These are phyloP conservation scores for Sebastes schlegelii DNA, from an alignment of 2,113 vertebrate genomes.

Conservation along the genomic window DNA sequence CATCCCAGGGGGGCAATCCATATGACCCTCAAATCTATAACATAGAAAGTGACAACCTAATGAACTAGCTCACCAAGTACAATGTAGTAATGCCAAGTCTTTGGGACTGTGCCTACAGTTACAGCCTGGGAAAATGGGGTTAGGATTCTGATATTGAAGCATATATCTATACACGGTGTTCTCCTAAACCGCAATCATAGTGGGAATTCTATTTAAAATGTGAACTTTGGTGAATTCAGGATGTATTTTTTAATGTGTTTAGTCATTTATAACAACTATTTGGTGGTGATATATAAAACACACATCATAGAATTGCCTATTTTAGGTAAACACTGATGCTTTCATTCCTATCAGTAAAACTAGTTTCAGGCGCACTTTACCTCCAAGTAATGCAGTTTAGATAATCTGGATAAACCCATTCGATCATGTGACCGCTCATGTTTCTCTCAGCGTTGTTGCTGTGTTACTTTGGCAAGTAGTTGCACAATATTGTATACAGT, in stretches of 20 bases:
- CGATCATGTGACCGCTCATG: not conserved
- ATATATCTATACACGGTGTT: not conserved
- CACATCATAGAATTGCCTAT: not conserved
- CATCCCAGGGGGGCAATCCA: conserved; percentile 96
- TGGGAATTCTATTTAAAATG: not conserved
- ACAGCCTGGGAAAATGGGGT: not conserved
- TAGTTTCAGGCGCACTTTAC: not conserved
- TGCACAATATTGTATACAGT: not conserved
- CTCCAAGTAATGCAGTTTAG: not conserved
- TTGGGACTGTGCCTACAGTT: not conserved
- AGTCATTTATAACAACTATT: not conserved
- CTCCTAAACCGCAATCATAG: not conserved
- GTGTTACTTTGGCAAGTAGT: not conserved
- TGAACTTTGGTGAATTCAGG: too few species aligned
- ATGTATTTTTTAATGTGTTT: not conserved
- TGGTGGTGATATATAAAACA: not conserved
- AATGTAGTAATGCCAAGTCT: not conserved
- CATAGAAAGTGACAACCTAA: conserved; percentile 4
- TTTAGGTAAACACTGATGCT: too few species aligned
- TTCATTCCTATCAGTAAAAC: too few species aligned
- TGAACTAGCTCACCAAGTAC: not conserved
- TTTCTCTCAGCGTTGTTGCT: not conserved
- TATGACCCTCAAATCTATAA: conserved; percentile 95
- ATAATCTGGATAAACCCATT: not conserved
- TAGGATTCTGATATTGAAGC: not conserved